These are phyloP conservation scores for Emydocephalus ijimae DNA, from an alignment of 2,113 vertebrate species.

Conservation along the genomic window DNA sequence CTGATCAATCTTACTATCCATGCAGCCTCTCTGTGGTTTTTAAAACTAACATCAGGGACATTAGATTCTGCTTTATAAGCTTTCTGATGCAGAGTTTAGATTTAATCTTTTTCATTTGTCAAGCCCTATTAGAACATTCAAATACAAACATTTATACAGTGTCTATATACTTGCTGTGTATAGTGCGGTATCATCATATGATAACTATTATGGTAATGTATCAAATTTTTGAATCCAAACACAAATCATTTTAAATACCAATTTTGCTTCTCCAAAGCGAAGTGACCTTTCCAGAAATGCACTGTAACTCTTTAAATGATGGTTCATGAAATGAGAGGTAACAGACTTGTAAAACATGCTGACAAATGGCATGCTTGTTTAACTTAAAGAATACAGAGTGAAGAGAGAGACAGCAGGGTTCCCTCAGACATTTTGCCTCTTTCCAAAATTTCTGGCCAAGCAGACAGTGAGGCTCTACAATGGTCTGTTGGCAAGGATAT, in stretches of 20 bases:
- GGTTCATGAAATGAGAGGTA: slow-evolving; percentile 47
- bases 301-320: slow-evolving; percentile 51
- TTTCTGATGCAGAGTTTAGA: not conserved
- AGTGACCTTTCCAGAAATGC: slow-evolving; percentile 55
- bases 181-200: not conserved
- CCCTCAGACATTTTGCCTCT: not conserved
- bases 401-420: slow-evolving; percentile 14
- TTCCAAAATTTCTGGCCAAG: slow-evolving; percentile 23
- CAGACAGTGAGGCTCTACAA: slow-evolving; percentile 13
- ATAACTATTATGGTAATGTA: slow-evolving; percentile 18
- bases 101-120: not conserved
- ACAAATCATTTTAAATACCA: slow-evolving; percentile 35
- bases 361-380: slow-evolving; percentile 53
- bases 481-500: not conserved
- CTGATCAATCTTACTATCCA: not conserved
- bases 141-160: not conserved
- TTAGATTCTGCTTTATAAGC: not conserved
- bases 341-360: slow-evolving; percentile 51
- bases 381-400: slow-evolving; percentile 51
- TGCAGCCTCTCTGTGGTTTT: not conserved
- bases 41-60: not conserved
- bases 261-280: slow-evolving; percentile 32
- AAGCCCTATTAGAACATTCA: not conserved
- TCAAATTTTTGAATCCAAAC: slow-evolving; percentile 39
- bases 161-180: too few relatives aligned